Conservation (phyloP, 1,140 invertebrate genomes). For the Hylaeus anthracinus region DNA sequence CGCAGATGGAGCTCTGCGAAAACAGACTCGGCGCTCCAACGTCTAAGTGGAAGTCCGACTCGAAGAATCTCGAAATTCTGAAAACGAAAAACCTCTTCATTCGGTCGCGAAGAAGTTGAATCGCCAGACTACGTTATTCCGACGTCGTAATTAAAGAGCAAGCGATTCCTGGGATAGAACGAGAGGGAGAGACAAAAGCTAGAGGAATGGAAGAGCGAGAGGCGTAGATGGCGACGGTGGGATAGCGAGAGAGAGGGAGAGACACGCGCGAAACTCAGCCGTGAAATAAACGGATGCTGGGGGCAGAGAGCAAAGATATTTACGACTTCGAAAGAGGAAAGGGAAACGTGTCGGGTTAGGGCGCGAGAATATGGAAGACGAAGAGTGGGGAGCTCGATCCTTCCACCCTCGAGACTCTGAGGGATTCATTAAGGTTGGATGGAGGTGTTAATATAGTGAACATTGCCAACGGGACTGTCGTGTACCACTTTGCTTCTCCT, state of each 20-base stretch:
- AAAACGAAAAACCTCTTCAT: constrained; percentile 18
- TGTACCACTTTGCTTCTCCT: constrained; percentile 64
- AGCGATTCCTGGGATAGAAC: constrained; percentile 8
- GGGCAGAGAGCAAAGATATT: constrained; percentile 50
- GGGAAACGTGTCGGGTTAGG: constrained; percentile 1
- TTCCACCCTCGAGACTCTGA: constrained; percentile 58
- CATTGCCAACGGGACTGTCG: constrained; percentile 66
- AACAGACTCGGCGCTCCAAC: neutral
- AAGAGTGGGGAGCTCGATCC: constrained; percentile 33
- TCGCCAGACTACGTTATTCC: constrained; percentile 25
- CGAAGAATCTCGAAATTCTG: constrained; percentile 1
- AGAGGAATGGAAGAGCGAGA: neutral
- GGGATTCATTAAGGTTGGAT: constrained; percentile 76
- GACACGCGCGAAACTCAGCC: neutral
- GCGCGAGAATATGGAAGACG: constrained; percentile 15
- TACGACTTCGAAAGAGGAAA: constrained; percentile 58
- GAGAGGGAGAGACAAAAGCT: neutral
- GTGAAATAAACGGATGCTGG: constrained; percentile 34
- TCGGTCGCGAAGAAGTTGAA: constrained; percentile 4
- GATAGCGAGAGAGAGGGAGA: too few relatives aligned
- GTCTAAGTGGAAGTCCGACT: neutral
- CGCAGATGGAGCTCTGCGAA: neutral
- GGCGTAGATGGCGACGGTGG: too few relatives aligned
- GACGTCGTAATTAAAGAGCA: constrained; percentile 48
- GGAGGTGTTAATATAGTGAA: constrained; percentile 77